A percentile compares a stretch with the other conserved stretches of the same genome.
These are phyloP conservation scores for Carcina quercana DNA, from an alignment of 2,888 invertebrate genomes.

Conservation along the genomic window DNA sequence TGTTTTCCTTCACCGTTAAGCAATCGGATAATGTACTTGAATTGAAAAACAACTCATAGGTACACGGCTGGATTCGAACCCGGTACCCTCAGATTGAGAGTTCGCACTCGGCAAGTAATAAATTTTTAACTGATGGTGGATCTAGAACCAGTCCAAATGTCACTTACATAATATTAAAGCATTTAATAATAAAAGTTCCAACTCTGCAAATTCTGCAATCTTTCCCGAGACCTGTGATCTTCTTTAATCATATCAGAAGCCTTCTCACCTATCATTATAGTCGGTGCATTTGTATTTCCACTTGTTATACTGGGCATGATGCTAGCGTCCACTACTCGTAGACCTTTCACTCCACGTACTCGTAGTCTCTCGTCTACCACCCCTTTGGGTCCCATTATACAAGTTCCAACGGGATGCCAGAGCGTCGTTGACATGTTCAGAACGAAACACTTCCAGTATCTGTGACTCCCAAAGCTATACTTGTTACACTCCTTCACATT, in stretches of 20 bases:
- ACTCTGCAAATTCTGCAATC: no score
- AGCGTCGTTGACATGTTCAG: conserved; percentile 30
- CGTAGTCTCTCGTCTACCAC: conserved; percentile 26
- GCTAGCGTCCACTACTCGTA: conserved; percentile 75
- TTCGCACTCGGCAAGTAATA: no score
- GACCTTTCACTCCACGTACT: conserved; percentile 63
- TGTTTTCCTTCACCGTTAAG: no score
- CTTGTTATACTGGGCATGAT: conserved; percentile 73
- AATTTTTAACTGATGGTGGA: no score
- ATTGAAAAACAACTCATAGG: no score
- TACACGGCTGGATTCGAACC: no score
- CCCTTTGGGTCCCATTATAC: conserved; percentile 28
- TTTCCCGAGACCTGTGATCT: no score
- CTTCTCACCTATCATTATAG: conserved; percentile 77
- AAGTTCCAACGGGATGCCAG: conserved; percentile 31
- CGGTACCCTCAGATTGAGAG: no score
- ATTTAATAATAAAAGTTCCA: no score
- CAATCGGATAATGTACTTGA: no score
- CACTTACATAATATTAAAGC: no score
- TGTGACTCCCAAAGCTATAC: conserved; percentile 13
- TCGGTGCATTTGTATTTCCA: conserved; percentile 75
- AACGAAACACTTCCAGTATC: conserved; percentile 44
- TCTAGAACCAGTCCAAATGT: no score
- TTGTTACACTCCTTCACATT: conserved; percentile 24
- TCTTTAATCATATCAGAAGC: conserved; percentile 72